These are phyloP conservation scores for Ametastegia equiseti DNA, from an alignment of 2,888 invertebrate genomes.

Conservation along the genomic window DNA sequence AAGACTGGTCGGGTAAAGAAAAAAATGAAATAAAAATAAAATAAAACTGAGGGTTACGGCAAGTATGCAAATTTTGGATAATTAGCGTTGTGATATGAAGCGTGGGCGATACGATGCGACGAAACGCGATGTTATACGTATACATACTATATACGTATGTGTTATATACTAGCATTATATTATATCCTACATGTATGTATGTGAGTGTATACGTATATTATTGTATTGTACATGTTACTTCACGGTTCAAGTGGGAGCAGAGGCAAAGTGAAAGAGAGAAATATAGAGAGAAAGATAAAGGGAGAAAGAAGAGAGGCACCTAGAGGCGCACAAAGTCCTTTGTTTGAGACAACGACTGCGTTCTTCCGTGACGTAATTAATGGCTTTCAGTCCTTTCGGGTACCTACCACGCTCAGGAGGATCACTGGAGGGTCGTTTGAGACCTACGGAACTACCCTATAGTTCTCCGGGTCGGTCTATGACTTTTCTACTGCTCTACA, in stretches of 20 bases:
- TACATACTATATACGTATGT: not conserved
- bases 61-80: slow-evolving; percentile 71
- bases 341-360: slow-evolving; percentile 74
- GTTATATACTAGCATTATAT: too few relatives aligned
- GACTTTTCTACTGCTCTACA: slow-evolving; percentile 33
- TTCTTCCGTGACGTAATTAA: slow-evolving; percentile 75
- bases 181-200: too few relatives aligned
- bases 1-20: not conserved
- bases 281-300: too few relatives aligned
- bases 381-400: slow-evolving; percentile 62
- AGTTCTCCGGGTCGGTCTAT: slow-evolving; percentile 37
- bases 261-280: slow-evolving; percentile 25
- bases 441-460: slow-evolving; percentile 48
- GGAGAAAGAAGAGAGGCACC: slow-evolving; percentile 32
- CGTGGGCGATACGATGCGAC: slow-evolving; percentile 58
- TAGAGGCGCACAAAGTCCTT: slow-evolving; percentile 57
- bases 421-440: not conserved
- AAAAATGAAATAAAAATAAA: slow-evolving; percentile 17
- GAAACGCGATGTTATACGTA: not conserved
- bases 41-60: slow-evolving; percentile 14
- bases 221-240: slow-evolving; percentile 5
- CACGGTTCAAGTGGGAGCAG: slow-evolving; percentile 29
- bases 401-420: not conserved
- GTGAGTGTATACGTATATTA: not conserved
- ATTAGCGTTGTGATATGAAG: slow-evolving; percentile 73